These are phyloP conservation scores for Agelas oroides DNA, from an alignment of 37 sponge, comb jelly and placozoan genomes.

Conservation along the genomic window DNA sequence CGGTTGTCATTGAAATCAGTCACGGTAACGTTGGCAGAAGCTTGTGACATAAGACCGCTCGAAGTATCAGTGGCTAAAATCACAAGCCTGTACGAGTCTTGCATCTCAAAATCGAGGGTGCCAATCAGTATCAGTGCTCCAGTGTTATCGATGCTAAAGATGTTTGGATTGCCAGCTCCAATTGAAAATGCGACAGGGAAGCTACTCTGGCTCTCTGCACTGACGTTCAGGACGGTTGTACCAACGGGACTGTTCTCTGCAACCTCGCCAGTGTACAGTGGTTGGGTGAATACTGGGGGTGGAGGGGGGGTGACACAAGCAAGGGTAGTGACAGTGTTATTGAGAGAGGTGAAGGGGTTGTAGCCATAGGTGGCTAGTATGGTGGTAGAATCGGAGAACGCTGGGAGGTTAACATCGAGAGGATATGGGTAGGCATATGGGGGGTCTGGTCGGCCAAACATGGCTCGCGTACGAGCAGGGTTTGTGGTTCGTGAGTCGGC, in stretches of 20 bases:
- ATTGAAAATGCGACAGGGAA: not conserved
- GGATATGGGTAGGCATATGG: slow-evolving; percentile 44
- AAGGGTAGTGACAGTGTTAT: slow-evolving; percentile 43
- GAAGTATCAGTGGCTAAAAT: slow-evolving; percentile 50
- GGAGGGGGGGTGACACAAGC: slow-evolving; percentile 24
- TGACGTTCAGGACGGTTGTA: slow-evolving; percentile 26
- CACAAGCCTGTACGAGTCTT: slow-evolving; percentile 15
- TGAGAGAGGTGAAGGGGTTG: slow-evolving; percentile 49
- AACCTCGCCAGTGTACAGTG: not conserved
- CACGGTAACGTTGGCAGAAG: slow-evolving; percentile 33
- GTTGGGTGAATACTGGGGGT: slow-evolving; percentile 35
- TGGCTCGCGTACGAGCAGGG: slow-evolving; percentile 34
- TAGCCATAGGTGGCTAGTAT: slow-evolving; percentile 57
- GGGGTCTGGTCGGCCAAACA: slow-evolving; percentile 68
- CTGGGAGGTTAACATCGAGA: slow-evolving; percentile 30
- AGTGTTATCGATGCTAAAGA: not conserved
- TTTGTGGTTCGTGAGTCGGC: not conserved
- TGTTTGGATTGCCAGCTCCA: slow-evolving; percentile 3
- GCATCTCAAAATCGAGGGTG: slow-evolving; percentile 50
- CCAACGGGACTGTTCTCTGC: slow-evolving; percentile 48
- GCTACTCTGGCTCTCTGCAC: slow-evolving; percentile 36
- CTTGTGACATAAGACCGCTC: not conserved
- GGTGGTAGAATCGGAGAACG: not conserved
- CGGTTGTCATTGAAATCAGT: slow-evolving; percentile 66
- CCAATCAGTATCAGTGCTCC: slow-evolving; percentile 13